Base-by-base conservation (phyloP, 2,888 invertebrate species). In the Parapristionchus giblindavisi region DNA sequence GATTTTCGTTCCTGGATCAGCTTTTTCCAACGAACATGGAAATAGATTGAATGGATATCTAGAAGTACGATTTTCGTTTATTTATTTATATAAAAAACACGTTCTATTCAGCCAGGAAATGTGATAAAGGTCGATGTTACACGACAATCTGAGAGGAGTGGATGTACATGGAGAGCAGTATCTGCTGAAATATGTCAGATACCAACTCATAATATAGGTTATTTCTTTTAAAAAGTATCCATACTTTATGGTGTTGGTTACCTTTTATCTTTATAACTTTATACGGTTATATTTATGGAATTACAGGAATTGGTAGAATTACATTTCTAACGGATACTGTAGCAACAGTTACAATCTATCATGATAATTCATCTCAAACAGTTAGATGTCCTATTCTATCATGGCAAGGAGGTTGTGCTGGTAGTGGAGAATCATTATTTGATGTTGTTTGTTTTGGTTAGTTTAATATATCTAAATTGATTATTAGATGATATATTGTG, bases 131-230 rank as follows among this genome's bases (percentile, higher is more conserved):
- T 70, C 11, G 32, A 32, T 2, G 40, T 70, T 24, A 54, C 70
- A 21, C 29, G 70, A 21, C 70, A 70, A 24, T 24, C 70, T 5
- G 54, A 70, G 43, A 52, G 38, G 56, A 70, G 56, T 54, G 70
- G 56, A 14, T 70, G 70, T 40, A 52, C n/a, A 38, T 70, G 70
- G 70, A 52, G 70, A 52, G 70, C 70, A 3, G 56, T 70, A 21
- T 17, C 38, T 27, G 70, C 70, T 17, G 48, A 34, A 32, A 29
- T 66, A 17, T 51, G 4, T 21, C 2, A 38, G 21, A 5, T 32
- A 24, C 66, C 66, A 4, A 8, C 32, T 6, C 21, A 11, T 4
- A 8, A 6, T 51, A 8, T n/a, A 48, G 66, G 66, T 51, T n/a
- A n/a, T n/a, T n/a, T n/a, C n/a, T n/a, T n/a, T n/a, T n/a, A n/a